Evolutionary conservation across 2,888 invertebrate genomes (phyloP).

Genomic region (Dryobota labecula): DNA sequence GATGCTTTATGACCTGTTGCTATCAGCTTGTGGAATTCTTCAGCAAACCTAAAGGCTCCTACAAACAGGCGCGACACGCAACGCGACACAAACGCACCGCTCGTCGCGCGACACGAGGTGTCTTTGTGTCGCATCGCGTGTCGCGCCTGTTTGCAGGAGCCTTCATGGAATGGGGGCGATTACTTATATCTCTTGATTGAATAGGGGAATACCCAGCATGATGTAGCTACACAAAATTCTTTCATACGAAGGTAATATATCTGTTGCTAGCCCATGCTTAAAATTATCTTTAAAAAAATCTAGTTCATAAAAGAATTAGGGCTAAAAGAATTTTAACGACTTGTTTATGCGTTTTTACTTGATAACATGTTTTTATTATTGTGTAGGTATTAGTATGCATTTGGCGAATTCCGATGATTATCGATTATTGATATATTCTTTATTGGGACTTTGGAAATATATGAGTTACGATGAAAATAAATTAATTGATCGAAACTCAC

Average conservation of each 20-base stretch:
- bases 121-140: too few relatives aligned
- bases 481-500: neutral
- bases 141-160: too few relatives aligned
- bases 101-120: too few relatives aligned
- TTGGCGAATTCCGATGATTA: conserved; percentile 12
- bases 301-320: conserved; percentile 31
- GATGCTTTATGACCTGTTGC: neutral
- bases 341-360: neutral
- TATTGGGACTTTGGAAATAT: neutral
- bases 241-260: neutral
- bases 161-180: too few relatives aligned
- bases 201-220: neutral
- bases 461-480: neutral
- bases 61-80: too few relatives aligned
- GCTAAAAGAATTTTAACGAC: neutral
- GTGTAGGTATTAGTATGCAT: conserved; percentile 18
- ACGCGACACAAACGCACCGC: too few relatives aligned
- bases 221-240: neutral
- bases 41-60: neutral
- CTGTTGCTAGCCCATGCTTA: neutral
- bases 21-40: too few relatives aligned
- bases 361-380: conserved; percentile 30
- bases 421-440: neutral
- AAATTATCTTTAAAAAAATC: neutral
- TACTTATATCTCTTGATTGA: neutral